Percentiles rank a stretch among this genome's conserved stretches.
phyloP scores from a whole-genome alignment of 2,888 invertebrate genomes.

The Heliconius aoede region DNA sequence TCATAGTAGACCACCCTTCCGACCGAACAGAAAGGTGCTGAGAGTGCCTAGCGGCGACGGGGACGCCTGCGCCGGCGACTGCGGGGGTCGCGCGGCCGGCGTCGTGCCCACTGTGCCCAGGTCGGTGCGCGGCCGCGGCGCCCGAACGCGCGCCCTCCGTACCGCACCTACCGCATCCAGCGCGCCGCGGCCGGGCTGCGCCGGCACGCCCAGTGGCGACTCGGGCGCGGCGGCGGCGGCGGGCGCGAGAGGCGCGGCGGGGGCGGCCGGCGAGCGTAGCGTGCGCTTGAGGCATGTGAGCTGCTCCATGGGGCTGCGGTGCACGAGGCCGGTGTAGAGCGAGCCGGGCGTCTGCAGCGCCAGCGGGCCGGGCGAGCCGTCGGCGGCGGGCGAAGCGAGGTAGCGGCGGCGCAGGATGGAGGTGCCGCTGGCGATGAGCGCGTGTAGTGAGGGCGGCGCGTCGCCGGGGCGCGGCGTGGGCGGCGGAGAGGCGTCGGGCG shows the following conservation, averaged over 20 bases:
- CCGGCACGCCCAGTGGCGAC: slow-evolving; percentile 83
- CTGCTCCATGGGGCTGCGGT: slow-evolving; percentile 91
- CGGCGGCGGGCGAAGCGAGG: slow-evolving; percentile 83
- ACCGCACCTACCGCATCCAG: slow-evolving; percentile 62
- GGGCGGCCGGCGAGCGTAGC: slow-evolving; percentile 72
- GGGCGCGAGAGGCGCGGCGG: slow-evolving; percentile 53
- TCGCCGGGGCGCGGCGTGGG: slow-evolving; percentile 87
- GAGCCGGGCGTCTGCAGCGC: slow-evolving; percentile 84
- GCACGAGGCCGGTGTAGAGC: slow-evolving; percentile 85
- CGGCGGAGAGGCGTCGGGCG: slow-evolving; percentile 82
- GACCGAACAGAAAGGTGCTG: slow-evolving; percentile 91
- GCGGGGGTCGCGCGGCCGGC: slow-evolving; percentile 53
- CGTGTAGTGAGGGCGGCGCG: slow-evolving; percentile 78
- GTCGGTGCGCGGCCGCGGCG: slow-evolving; percentile 71
- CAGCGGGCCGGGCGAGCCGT: slow-evolving; percentile 84
- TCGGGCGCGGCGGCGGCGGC: slow-evolving; percentile 58
- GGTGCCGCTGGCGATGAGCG: slow-evolving; percentile 80
- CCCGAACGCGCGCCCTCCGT: slow-evolving; percentile 66
- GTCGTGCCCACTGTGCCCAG: slow-evolving; percentile 73
- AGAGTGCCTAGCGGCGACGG: slow-evolving; percentile 87
- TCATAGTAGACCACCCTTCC: slow-evolving; percentile 91
- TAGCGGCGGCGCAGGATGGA: slow-evolving; percentile 77
- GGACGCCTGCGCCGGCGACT: slow-evolving; percentile 59
- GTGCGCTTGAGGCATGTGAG: slow-evolving; percentile 87
- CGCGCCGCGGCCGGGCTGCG: slow-evolving; percentile 84